Conservation (phyloP, 2,888 invertebrate species). For the Drosophila paranaensis region DNA sequence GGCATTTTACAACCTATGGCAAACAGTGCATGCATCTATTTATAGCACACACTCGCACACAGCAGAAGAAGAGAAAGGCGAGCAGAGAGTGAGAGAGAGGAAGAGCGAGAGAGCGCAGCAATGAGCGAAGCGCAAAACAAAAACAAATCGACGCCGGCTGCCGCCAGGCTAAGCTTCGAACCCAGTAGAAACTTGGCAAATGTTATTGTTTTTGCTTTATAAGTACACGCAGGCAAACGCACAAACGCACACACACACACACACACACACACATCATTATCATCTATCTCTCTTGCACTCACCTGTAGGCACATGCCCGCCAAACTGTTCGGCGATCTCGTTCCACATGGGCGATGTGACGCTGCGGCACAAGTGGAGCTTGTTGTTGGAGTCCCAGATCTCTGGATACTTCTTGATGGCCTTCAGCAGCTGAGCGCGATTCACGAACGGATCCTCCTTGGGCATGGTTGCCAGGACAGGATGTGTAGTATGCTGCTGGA, state of each 20-base stretch:
- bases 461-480: conserved; percentile 58
- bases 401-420: conserved; percentile 83
- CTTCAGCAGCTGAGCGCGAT: conserved; percentile 82
- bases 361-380: conserved; percentile 82
- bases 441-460: conserved; percentile 82
- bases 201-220: conserved; percentile 9
- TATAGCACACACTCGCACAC: conserved; percentile 24
- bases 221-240: neutral
- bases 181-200: conserved; percentile 24
- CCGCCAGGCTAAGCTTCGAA: conserved; percentile 24
- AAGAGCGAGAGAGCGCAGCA: conserved; percentile 16
- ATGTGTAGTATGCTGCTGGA: conserved; percentile 4
- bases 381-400: conserved; percentile 83
- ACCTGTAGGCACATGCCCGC: conserved; percentile 83
- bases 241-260: neutral
- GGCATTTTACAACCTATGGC: conserved; percentile 27
- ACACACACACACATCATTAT: neutral
- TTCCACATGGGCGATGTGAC: conserved; percentile 83
- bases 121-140: conserved; percentile 25
- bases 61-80: conserved; percentile 4
- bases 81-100: conserved; percentile 2
- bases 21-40: conserved; percentile 35
- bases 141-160: conserved; percentile 39
- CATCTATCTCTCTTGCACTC: conserved; percentile 41
- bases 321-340: conserved; percentile 83